phyloP scores from a whole-genome alignment of 2,888 invertebrate genomes.

The Aelia acuminata region DNA sequence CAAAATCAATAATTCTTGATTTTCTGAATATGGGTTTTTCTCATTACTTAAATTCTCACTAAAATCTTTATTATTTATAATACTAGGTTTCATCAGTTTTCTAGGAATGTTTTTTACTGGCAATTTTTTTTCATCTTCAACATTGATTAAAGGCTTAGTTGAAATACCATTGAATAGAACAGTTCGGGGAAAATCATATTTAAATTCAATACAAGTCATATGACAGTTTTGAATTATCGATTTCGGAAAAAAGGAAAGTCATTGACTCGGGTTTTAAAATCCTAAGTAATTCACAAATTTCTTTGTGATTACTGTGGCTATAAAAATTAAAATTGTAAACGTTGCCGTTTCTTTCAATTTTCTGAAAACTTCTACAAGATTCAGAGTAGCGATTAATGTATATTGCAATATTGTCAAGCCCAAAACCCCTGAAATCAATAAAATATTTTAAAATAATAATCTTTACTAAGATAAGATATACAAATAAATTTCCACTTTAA shows the following conservation, averaged over 20 bases:
- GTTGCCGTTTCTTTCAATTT: constrained; percentile 1
- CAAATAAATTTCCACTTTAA: background rate
- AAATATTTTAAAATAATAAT: constrained; percentile 5
- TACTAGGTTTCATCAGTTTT: background rate
- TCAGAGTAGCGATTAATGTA: background rate
- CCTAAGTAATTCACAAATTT: constrained; percentile 30
- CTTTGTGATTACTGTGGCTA: constrained; percentile 21
- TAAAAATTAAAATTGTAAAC: background rate
- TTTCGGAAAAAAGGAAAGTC: constrained; percentile 17
- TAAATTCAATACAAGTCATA: constrained; percentile 46
- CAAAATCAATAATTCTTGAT: too few species aligned
- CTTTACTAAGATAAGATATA: background rate
- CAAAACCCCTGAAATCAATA: constrained; percentile 37
- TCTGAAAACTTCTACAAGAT: constrained; percentile 12
- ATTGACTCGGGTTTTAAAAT: constrained; percentile 39
- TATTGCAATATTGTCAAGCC: background rate
- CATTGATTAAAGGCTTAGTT: background rate
- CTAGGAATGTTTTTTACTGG: background rate
- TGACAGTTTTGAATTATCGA: constrained; percentile 14
- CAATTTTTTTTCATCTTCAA: background rate
- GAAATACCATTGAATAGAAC: background rate
- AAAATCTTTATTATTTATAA: background rate
- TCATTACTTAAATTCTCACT: background rate
- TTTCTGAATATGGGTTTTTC: background rate
- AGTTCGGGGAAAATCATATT: background rate